These are phyloP conservation scores for Melipona bicolor DNA, from an alignment of 2,888 invertebrate species.

Conservation along the genomic window DNA sequence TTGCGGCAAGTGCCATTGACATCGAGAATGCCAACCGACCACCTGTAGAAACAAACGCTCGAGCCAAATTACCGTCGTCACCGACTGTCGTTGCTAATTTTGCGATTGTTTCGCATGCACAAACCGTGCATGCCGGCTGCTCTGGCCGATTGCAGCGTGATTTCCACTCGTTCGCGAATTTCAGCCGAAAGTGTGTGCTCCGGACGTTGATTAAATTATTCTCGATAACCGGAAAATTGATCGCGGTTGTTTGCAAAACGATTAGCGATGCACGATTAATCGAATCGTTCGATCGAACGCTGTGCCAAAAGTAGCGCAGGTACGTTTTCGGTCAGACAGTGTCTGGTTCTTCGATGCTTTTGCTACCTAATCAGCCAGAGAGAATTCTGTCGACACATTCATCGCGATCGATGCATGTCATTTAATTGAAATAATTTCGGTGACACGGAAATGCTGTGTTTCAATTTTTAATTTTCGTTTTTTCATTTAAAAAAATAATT, in stretches of 20 bases:
- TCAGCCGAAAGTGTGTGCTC: neutral
- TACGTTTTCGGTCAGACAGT: neutral
- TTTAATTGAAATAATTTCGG: neutral
- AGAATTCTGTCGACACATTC: neutral
- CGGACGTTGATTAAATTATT: neutral
- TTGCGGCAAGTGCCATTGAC: conserved; percentile 62
- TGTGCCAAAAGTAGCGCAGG: neutral
- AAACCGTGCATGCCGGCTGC: neutral
- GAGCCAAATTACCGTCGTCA: conserved; percentile 61
- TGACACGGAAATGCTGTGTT: neutral
- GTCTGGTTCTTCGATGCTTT: neutral
- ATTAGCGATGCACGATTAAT: neutral
- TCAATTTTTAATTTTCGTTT: neutral
- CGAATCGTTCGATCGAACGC: neutral
- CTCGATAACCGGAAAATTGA: neutral
- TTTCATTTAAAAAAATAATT: neutral
- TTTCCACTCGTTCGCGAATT: neutral
- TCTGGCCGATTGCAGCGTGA: neutral
- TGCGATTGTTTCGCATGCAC: conserved; percentile 20
- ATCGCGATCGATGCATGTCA: neutral
- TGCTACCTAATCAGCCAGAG: neutral
- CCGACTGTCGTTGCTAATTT: conserved; percentile 32
- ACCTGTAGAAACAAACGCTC: conserved; percentile 66
- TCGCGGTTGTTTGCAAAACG: neutral
- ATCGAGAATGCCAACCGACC: conserved; percentile 68